Evolutionary conservation across 2,888 invertebrate species (phyloP).

Genomic region (Xylocampa areola): DNA sequence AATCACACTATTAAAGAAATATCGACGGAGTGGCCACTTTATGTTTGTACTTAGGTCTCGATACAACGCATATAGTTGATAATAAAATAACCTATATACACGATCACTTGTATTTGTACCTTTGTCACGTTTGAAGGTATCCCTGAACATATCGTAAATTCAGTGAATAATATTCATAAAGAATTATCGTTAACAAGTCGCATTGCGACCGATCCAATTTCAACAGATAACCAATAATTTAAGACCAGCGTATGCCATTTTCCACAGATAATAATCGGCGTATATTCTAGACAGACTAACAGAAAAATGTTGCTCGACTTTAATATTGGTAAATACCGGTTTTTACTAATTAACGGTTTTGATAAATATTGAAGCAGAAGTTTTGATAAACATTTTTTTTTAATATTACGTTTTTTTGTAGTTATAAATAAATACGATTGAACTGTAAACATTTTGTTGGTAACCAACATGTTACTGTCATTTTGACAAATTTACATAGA

Average conservation of each 20-base stretch:
- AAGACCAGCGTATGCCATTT: not conserved
- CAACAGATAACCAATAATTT: constrained; percentile 33
- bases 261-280: constrained; percentile 10
- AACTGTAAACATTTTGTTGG: too few relatives aligned
- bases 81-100: constrained; percentile 3
- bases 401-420: too few relatives aligned
- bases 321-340: constrained; percentile 4
- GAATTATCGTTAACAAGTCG: constrained; percentile 39
- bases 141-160: constrained; percentile 40
- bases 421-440: too few relatives aligned
- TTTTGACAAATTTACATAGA: too few relatives aligned
- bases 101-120: constrained; percentile 26
- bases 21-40: constrained; percentile 10
- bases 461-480: too few relatives aligned
- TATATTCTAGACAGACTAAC: constrained; percentile 24
- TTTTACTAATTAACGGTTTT: constrained; percentile 3
- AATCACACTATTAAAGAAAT: constrained; percentile 20
- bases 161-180: constrained; percentile 31
- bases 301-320: constrained; percentile 40
- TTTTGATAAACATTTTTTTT: too few relatives aligned
- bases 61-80: not conserved
- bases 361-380: too few relatives aligned
- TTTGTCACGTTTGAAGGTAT: constrained; percentile 22
- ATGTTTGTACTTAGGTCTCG: constrained; percentile 5
- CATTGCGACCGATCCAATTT: constrained; percentile 44